Evolutionary conservation across 2,888 invertebrate species (phyloP), one percentile per base, ranked within the genome.

Genomic region (Nezara viridula): DNA sequence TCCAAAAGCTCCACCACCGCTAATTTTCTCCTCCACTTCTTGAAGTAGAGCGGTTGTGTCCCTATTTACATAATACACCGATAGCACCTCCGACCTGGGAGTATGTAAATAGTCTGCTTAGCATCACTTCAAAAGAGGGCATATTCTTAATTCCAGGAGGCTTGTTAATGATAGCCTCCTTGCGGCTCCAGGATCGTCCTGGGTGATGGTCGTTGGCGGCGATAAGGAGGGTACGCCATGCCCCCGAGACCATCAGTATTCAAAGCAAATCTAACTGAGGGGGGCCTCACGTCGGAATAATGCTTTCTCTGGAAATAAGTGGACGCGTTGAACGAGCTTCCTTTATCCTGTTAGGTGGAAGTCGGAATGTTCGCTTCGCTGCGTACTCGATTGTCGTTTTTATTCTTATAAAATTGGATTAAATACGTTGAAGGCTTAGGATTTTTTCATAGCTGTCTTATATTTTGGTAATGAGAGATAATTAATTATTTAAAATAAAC

Each of bases 241-340:
- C 40, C 44, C 40, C 81, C 5, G 81, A 6, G 81, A 40, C 81
- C 81, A 81, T 81, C 81, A 81, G 81, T 81, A 81, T 81, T 81
- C 81, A 81, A 81, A 37, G 81, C 81, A 77, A 77, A 77, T 77
- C 77, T 40, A 10, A 24, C 81, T 12, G 14, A 14, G 10, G 3
- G 7, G 27, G 5, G 2, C 32, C 4, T 14, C 44, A 73, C 66
- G 32, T 47, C 81, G 81, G n/a, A 44, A 81, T 81, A 81, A 81
- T 81, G 81, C 81, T 44, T 47, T 47, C 40, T 81, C 44, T 81
- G 81, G 81, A 81, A 81, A 81, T 81, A 81, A 81, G 81, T 81
- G 81, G 81, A 44, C 81, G 77, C 77, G 40, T 77, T 77, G 77
- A 77, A 77, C 40, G 40, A 81, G 81, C 24, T 81, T 2, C 44